Evolutionary conservation across 2,113 vertebrate genomes (phyloP).

Genomic region (Alethe castanea): DNA sequence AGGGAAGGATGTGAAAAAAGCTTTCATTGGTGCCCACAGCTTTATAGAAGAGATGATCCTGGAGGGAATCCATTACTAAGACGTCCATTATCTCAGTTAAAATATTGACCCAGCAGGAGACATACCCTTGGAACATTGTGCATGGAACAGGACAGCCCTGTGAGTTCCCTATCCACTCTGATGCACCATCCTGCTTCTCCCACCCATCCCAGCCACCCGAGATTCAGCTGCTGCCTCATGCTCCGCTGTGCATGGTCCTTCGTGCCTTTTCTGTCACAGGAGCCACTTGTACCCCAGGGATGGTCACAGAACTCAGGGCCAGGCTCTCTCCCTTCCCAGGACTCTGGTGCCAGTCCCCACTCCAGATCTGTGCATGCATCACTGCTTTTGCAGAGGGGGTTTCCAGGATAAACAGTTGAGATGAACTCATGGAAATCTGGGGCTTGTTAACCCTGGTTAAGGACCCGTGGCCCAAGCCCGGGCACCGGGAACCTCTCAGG

Average conservation of each 20-base stretch:
- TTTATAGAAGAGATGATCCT: not conserved
- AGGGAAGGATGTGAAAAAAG: not conserved
- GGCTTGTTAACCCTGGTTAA: not conserved
- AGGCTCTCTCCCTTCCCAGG: not conserved
- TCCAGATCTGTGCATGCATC: not conserved
- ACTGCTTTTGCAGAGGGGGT: not conserved
- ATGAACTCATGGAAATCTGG: not conserved
- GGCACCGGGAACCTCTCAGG: fast-evolving
- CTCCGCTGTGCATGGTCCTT: fast-evolving
- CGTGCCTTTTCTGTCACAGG: fast-evolving
- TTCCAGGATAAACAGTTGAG: slow-evolving; percentile 42
- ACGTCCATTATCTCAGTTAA: not conserved
- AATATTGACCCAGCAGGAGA: not conserved
- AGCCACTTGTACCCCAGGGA: not conserved
- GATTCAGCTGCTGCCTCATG: not conserved
- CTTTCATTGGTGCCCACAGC: not conserved
- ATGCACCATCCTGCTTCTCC: not conserved
- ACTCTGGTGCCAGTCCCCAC: not conserved
- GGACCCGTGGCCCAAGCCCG: fast-evolving
- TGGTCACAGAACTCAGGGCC: not conserved
- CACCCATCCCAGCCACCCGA: not conserved
- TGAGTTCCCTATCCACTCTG: not conserved
- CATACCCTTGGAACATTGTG: not conserved
- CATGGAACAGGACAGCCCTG: not conserved
- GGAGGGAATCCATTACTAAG: not conserved